These are phyloP conservation scores for Ptychadena robeensis DNA, from an alignment of 2,797 vertebrate genomes.

Conservation along the genomic window DNA sequence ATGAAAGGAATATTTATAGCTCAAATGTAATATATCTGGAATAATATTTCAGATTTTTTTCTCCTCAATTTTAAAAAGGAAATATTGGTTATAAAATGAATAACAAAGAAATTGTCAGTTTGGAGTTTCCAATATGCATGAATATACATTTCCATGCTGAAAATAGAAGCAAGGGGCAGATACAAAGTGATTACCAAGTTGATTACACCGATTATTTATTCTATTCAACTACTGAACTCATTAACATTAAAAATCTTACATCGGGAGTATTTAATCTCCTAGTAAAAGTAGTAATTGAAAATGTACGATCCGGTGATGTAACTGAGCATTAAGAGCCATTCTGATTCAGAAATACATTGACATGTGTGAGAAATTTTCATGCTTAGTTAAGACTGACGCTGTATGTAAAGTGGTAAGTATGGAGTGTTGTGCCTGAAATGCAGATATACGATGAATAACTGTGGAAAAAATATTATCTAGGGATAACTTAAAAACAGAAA, in stretches of 20 bases:
- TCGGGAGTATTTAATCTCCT: slow-evolving; percentile 22
- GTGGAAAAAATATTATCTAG: not conserved
- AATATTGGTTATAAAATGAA: not conserved
- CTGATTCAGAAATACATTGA: slow-evolving; percentile 11
- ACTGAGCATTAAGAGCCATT: slow-evolving; percentile 40
- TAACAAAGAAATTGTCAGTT: not conserved
- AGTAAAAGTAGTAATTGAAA: slow-evolving; percentile 20
- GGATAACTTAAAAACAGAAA: not conserved
- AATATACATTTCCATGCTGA: slow-evolving; percentile 18
- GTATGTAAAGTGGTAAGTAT: slow-evolving; percentile 25
- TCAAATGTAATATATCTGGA: not conserved
- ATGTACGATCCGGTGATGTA: slow-evolving; percentile 15
- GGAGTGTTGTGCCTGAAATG: slow-evolving; percentile 15
- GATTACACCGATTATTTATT: slow-evolving; percentile 46
- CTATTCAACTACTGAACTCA: slow-evolving; percentile 38
- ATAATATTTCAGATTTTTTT: not conserved
- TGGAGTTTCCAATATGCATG: slow-evolving; percentile 6
- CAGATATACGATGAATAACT: slow-evolving; percentile 13
- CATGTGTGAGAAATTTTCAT: slow-evolving; percentile 24
- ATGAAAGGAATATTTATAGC: not conserved
- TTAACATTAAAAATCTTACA: slow-evolving; percentile 39
- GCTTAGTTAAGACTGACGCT: slow-evolving; percentile 16
- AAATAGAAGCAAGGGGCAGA: slow-evolving; percentile 30
- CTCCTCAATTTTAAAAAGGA: not conserved
- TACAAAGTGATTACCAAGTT: slow-evolving; percentile 36